A percentile compares a stretch with the other conserved stretches of the same genome.
These are phyloP conservation scores for Nycticorax nycticorax DNA, from an alignment of 2,113 vertebrate species.

Conservation along the genomic window DNA sequence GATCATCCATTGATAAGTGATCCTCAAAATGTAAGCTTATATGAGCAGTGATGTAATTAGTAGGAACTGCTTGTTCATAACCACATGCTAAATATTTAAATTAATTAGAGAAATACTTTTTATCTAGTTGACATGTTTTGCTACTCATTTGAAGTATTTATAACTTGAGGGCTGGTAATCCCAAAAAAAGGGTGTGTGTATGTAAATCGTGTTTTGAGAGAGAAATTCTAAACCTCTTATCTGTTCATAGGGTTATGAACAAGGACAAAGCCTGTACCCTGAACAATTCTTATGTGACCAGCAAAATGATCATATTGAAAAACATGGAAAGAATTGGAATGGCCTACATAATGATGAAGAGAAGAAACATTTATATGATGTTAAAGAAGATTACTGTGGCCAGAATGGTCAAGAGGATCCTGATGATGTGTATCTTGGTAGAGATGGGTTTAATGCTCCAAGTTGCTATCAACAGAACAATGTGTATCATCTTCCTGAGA, in stretches of 20 bases:
- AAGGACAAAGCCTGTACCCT: conserved; percentile 63
- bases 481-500: conserved; percentile 69
- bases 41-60: background rate
- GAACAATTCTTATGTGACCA: conserved; percentile 69
- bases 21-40: conserved; percentile 70
- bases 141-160: background rate
- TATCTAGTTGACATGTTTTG: background rate
- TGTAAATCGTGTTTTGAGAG: background rate
- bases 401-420: conserved; percentile 63
- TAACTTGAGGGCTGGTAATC: background rate
- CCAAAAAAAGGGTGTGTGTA: background rate
- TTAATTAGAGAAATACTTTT: background rate
- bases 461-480: conserved; percentile 68
- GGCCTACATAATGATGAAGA: conserved; percentile 31
- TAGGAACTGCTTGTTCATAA: background rate
- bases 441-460: conserved; percentile 74
- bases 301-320: conserved; percentile 60
- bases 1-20: conserved; percentile 66
- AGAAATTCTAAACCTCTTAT: background rate
- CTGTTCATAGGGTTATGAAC: conserved; percentile 66
- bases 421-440: conserved; percentile 67
- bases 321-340: conserved; percentile 74
- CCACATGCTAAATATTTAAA: background rate
- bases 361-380: conserved; percentile 67
- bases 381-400: conserved; percentile 65